Percentiles rank a stretch among this genome's conserved stretches.
phyloP scores from a whole-genome alignment of 2,888 invertebrate genomes.

The Amblyteles armatorius region DNA sequence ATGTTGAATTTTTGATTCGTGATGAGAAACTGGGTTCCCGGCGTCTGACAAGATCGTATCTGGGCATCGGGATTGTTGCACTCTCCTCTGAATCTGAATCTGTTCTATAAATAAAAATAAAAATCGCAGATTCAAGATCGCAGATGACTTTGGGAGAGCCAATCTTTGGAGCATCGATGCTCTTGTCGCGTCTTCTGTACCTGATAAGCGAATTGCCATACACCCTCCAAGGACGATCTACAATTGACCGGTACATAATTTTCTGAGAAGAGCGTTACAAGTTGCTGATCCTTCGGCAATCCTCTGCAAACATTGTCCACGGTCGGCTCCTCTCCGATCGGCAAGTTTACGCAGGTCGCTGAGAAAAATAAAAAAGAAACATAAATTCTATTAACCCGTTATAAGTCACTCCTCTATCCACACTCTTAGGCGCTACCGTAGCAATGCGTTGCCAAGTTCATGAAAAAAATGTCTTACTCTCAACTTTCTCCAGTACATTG shows the following conservation, averaged over 20 bases:
- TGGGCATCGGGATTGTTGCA: slow-evolving; percentile 95
- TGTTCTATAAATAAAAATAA: slow-evolving; percentile 87
- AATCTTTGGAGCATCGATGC: not conserved
- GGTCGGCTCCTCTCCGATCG: slow-evolving; percentile 88
- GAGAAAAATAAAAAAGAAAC: not conserved
- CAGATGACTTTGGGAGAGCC: not conserved
- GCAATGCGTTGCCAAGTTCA: not conserved
- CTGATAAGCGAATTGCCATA: slow-evolving; percentile 98
- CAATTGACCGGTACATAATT: slow-evolving; percentile 96
- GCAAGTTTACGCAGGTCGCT: slow-evolving; percentile 92
- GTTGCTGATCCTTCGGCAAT: slow-evolving; percentile 91
- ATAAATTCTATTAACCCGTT: not conserved
- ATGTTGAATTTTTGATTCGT: slow-evolving; percentile 99
- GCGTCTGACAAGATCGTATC: slow-evolving; percentile 97
- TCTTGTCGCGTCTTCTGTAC: slow-evolving; percentile 76
- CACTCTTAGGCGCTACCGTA: too few relatives aligned
- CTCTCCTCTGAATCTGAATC: slow-evolving; percentile 96
- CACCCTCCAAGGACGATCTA: slow-evolving; percentile 96
- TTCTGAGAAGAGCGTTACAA: slow-evolving; percentile 94
- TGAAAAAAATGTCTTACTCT: slow-evolving; percentile 86
- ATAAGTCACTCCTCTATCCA: too few relatives aligned
- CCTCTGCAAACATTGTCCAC: slow-evolving; percentile 92
- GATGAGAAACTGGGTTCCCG: slow-evolving; percentile 97
- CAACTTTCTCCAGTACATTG: slow-evolving; percentile 95
- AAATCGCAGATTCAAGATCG: not conserved